Conservation (phyloP, 2,797 vertebrate genomes). For the Neostethus bicornis region DNA sequence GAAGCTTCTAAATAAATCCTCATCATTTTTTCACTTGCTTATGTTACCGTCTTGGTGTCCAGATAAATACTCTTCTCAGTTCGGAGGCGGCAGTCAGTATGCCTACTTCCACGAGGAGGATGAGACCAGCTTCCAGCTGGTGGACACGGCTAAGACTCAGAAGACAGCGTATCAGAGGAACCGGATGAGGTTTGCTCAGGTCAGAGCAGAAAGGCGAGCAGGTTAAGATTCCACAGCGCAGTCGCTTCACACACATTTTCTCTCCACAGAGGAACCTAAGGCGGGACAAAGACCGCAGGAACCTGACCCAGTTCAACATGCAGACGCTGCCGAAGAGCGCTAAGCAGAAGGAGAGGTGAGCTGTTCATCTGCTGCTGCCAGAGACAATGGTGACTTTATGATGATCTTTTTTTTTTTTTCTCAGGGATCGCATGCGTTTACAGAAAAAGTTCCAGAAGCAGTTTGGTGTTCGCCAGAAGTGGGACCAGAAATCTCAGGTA, state of each 20-base stretch:
- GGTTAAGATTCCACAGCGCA: too few relatives aligned
- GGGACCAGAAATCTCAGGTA: conserved; percentile 99
- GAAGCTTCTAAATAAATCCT: too few relatives aligned
- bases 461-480: conserved; percentile 97
- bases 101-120: conserved; percentile 99
- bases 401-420: conserved; percentile 21
- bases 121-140: conserved; percentile 97
- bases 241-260: neutral
- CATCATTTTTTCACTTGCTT: too few relatives aligned
- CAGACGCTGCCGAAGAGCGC: conserved; percentile 97
- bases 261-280: conserved; percentile 90
- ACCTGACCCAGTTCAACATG: conserved; percentile 96
- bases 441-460: conserved; percentile 99
- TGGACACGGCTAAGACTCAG: conserved; percentile 96
- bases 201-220: conserved; percentile 47
- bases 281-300: conserved; percentile 95
- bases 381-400: too few relatives aligned
- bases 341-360: conserved; percentile 98
- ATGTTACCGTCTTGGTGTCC: conserved; percentile 5
- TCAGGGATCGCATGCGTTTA: conserved; percentile 93
- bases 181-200: conserved; percentile 98
- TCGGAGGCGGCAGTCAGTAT: conserved; percentile 96
- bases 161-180: conserved; percentile 98
- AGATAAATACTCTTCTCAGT: conserved; percentile 99
- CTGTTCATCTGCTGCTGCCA: neutral